These are phyloP conservation scores for Lepidochrysops patricia DNA, from an alignment of 2,888 invertebrate species.

Conservation along the genomic window DNA sequence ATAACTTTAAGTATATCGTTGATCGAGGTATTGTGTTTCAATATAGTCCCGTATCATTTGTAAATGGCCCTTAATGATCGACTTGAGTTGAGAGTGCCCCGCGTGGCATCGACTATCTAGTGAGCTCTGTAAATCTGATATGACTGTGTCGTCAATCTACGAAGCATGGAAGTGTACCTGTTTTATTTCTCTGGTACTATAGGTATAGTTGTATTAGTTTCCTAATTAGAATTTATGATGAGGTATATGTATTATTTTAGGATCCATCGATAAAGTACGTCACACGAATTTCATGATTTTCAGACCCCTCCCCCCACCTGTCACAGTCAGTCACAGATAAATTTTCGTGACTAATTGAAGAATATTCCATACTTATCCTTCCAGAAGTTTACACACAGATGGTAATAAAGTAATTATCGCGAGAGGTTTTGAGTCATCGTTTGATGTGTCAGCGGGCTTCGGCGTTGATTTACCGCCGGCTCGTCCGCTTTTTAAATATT, in stretches of 20 bases:
- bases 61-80: neutral
- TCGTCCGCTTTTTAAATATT: conserved; percentile 6
- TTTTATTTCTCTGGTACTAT: no score
- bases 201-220: no score
- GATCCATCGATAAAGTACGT: no score
- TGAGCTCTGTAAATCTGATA: neutral
- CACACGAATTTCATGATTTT: no score
- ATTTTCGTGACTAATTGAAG: neutral
- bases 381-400: neutral
- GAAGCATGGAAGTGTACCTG: neutral
- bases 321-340: neutral
- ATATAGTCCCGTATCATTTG: conserved; percentile 11
- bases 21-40: conserved; percentile 6
- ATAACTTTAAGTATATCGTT: neutral
- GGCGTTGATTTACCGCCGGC: conserved; percentile 30
- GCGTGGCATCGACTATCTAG: neutral
- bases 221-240: neutral
- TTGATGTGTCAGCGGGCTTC: conserved; percentile 33
- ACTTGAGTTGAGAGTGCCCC: neutral
- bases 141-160: neutral
- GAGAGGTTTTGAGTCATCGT: conserved; percentile 15
- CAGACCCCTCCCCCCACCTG: no score
- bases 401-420: neutral
- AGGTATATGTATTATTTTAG: no score
- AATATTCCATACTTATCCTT: neutral